Base-by-base conservation (phyloP, 2,888 invertebrate species). In the Uloborus plumipes region DNA sequence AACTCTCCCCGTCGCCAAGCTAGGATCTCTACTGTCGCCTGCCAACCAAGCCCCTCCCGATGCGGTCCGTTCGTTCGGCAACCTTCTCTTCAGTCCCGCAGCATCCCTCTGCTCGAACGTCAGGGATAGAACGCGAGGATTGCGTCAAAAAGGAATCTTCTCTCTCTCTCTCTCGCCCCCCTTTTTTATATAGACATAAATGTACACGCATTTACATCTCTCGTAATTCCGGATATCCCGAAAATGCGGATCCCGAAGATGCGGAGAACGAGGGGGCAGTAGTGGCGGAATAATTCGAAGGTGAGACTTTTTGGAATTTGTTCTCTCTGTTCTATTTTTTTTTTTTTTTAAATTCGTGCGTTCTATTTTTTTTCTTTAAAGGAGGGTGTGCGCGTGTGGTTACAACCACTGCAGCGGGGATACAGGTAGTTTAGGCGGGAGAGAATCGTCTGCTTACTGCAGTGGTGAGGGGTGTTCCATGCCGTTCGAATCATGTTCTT, bases 61-160 rank as follows among this genome's bases (percentile, higher is more conserved):
- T 80, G 79, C 79, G 79, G 79, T 39, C 62, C 53, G 39, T 47
- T 16, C 39, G 53, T 39, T n/a, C 20, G 67, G 67, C 59, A 79
- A 72, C 78, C 71, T 39, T 39, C 7, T 26, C 67, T 39, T 62
- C 67, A 73, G 73, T 73, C 79, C 79, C 79, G 79, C 79, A 80
- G 66, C 79, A 73, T 80, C 79, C 62, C 62, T 65, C 53, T 55
- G 55, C 62, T 64, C 55, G 22, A 47, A 39, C 67, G 76, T 49
- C 50, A 69, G 55, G 22, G 69, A 72, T 31, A 31, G 20, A 16
- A 31, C 18, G n/a, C n/a, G 61, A 69, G 71, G 3, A 31, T 64
- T 53, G 69, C 62, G 69, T 64, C 65, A 65, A 64, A 64, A 64
- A n/a, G n/a, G 49, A 64, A 49, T 22, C 55, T 64, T 69, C 71